Percentiles rank a stretch among this genome's conserved stretches.
These are phyloP conservation scores for Atta colombica DNA, from an alignment of 1,140 invertebrate species.

Conservation along the genomic window DNA sequence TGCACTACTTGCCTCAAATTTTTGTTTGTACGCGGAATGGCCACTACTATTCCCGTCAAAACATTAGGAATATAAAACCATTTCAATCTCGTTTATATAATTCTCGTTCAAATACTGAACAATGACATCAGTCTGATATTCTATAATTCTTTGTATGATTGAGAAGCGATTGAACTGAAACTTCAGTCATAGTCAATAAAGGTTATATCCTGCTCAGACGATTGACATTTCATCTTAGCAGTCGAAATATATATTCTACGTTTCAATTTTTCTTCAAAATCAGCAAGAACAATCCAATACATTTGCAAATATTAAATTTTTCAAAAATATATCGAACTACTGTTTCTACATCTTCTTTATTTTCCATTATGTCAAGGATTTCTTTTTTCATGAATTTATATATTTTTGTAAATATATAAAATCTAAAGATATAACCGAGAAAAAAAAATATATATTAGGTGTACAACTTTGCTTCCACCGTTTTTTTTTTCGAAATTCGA, in stretches of 20 bases:
- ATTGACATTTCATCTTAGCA: conserved; percentile 25
- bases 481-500: too few species aligned
- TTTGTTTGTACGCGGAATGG: background rate
- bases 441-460: too few species aligned
- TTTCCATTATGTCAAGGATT: too few species aligned
- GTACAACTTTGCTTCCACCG: too few species aligned
- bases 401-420: too few species aligned
- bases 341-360: too few species aligned
- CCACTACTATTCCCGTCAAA: conserved; percentile 17
- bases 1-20: background rate
- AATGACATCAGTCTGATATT: background rate
- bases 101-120: background rate
- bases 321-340: too few species aligned
- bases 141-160: conserved; percentile 36
- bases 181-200: background rate
- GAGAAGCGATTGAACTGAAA: conserved; percentile 21
- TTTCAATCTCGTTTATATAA: background rate
- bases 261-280: too few species aligned
- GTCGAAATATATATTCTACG: background rate
- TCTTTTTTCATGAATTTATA: too few species aligned
- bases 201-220: conserved; percentile 6
- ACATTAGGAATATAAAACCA: background rate
- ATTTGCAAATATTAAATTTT: too few species aligned
- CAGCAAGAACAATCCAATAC: too few species aligned
- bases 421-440: too few species aligned